These are phyloP conservation scores for Brienomyrus longianalis DNA, from an alignment of 2,113 vertebrate genomes.

Conservation along the genomic window DNA sequence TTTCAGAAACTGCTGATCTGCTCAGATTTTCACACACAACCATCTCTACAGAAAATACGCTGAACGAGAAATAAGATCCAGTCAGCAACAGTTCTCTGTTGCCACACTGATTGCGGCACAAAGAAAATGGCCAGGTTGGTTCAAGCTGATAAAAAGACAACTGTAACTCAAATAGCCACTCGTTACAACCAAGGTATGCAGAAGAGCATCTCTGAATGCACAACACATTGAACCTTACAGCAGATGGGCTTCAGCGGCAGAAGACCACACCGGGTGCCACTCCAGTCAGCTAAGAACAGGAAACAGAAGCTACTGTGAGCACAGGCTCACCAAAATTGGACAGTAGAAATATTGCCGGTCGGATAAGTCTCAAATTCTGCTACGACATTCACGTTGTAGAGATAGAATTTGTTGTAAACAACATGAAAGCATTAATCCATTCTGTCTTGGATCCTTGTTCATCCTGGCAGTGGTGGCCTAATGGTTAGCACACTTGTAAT, in stretches of 20 bases:
- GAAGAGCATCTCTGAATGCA: neutral
- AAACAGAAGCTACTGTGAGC: too few species aligned
- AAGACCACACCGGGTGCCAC: too few species aligned
- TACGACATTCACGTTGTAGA: neutral
- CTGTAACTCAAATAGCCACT: neutral
- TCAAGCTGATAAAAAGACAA: neutral
- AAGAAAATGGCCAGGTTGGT: neutral
- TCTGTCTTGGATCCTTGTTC: neutral
- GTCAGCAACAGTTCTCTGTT: neutral
- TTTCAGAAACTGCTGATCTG: too few species aligned
- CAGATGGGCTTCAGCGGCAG: too few species aligned
- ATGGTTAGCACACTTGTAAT: too few species aligned
- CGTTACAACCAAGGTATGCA: neutral
- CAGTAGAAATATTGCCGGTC: neutral
- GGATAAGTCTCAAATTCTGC: neutral
- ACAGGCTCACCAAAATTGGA: neutral
- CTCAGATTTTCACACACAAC: too few species aligned
- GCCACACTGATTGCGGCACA: neutral
- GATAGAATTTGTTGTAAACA: neutral
- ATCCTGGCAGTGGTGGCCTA: too few species aligned
- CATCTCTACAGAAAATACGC: too few species aligned
- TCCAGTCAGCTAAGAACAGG: too few species aligned
- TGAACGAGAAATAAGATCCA: neutral
- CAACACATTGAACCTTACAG: neutral
- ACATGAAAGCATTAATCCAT: neutral